Conservation (phyloP, 2,113 vertebrate genomes). For the Mormoops blainvillei region DNA sequence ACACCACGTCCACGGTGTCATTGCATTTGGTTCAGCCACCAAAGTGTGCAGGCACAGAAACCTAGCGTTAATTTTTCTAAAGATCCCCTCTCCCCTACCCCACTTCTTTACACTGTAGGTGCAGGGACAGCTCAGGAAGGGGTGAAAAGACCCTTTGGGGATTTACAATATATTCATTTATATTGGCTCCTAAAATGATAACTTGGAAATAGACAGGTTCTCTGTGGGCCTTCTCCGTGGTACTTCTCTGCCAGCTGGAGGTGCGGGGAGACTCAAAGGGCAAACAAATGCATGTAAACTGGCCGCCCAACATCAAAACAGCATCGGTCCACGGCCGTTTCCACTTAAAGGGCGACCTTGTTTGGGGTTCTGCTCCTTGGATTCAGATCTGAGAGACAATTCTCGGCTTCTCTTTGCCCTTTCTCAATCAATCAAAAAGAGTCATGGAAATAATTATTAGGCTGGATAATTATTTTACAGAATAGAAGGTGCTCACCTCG, state of each 20-base stretch:
- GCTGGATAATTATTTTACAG: slow-evolving; percentile 79
- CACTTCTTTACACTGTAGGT: slow-evolving; percentile 59
- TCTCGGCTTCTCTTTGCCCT: slow-evolving; percentile 72
- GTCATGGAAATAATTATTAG: slow-evolving; percentile 80
- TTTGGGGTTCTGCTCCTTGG: slow-evolving; percentile 57
- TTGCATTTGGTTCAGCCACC: slow-evolving; percentile 67
- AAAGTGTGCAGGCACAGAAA: slow-evolving; percentile 62
- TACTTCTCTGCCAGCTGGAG: slow-evolving; percentile 55
- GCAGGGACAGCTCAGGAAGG: slow-evolving; percentile 54
- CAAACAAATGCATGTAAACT: slow-evolving; percentile 61
- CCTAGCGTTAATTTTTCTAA: background rate
- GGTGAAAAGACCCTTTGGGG: background rate
- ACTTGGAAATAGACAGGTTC: slow-evolving; percentile 56
- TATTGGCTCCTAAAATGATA: slow-evolving; percentile 49
- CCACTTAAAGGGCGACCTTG: slow-evolving; percentile 19
- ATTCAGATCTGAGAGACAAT: slow-evolving; percentile 71
- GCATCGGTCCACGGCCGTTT: slow-evolving; percentile 39
- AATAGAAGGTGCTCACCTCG: slow-evolving; percentile 75
- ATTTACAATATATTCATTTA: slow-evolving; percentile 52
- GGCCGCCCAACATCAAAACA: slow-evolving; percentile 42
- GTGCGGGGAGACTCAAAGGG: slow-evolving; percentile 24
- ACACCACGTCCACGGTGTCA: slow-evolving; percentile 17
- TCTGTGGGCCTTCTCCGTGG: slow-evolving; percentile 30
- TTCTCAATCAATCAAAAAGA: slow-evolving; percentile 77
- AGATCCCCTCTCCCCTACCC: background rate